Evolutionary conservation across 2,888 invertebrate species (phyloP), one percentile per base, ranked within the genome.

Genomic region (Bugula neritina): DNA sequence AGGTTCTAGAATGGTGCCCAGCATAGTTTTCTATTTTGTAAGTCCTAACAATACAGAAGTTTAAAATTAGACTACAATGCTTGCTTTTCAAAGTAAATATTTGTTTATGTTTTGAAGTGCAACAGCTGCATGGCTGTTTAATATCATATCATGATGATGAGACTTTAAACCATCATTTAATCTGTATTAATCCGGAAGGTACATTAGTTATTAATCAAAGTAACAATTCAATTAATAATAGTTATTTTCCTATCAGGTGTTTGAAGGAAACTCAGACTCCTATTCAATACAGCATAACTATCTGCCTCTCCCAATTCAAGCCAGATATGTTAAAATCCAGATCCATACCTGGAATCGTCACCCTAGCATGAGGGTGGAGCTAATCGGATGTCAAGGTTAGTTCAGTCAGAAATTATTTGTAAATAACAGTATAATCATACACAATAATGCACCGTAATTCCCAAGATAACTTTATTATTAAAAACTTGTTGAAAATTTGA

Each of bases 341-440:
- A 83, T 86, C 0, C 80, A 85, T 21, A 82, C 84, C 72, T 87
- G 86, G 86, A 80, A 85, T 76, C 76, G 81, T 55, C 85, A 87
- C 77, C 87, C 87, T 2, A 86, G 86, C 75, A 84, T 87, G 81
- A 78, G 87, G 52, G 82, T 87, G 1, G 87, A 87, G 76, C 80
- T 87, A 72, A 78, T 86, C 43, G 87, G 87, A 25, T 87, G 87
- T 76, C 87, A 87, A 81, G 82, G 87, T 87, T 77, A 79, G 81
- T 78, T 70, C 21, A 29, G 43, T 43, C 43, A 43, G 43, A 43
- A 43, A 43, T 5, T 10, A 17, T 10, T 5, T 43, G 43, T 17
- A 43, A 43, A 43, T 43, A 43, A 43, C 17, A 43, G 17, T 43
- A 43, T 43, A 43, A 43, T 43, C 17, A 43, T 43, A 17, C 17